Evolutionary conservation across 2,888 invertebrate species (phyloP).

Genomic region (Druceiella hillmani): DNA sequence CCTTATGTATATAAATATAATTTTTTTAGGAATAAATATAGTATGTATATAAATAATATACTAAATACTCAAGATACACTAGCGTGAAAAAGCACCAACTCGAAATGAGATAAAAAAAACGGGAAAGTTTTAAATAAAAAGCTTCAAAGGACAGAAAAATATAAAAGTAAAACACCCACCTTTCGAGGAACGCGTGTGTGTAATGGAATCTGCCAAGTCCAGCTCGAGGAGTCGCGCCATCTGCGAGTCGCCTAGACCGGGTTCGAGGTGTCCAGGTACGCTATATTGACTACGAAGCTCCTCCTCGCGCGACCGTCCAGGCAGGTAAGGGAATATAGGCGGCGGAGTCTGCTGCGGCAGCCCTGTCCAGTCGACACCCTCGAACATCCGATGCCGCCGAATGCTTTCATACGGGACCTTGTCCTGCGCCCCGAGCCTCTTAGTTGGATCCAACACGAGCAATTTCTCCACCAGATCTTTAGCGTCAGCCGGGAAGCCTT

Average conservation of each 20-base stretch:
- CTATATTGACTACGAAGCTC: constrained; percentile 60
- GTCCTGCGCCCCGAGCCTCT: constrained; percentile 80
- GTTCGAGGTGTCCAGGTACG: constrained; percentile 74
- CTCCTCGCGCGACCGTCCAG: constrained; percentile 64
- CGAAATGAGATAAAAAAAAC: too few relatives aligned
- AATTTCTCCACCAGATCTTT: constrained; percentile 83
- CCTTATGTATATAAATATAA: too few relatives aligned
- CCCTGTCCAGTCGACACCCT: constrained; percentile 75
- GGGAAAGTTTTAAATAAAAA: too few relatives aligned
- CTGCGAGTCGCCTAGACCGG: constrained; percentile 81
- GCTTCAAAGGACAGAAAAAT: too few relatives aligned
- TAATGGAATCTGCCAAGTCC: constrained; percentile 54
- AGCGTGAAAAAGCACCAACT: too few relatives aligned
- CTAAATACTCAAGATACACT: too few relatives aligned
- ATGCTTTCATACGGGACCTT: constrained; percentile 70
- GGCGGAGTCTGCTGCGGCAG: constrained; percentile 77
- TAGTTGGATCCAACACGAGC: constrained; percentile 72
- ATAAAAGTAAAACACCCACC: too few relatives aligned
- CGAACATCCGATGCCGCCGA: constrained; percentile 82
- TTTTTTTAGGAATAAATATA: too few relatives aligned
- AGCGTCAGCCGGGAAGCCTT: constrained; percentile 82
- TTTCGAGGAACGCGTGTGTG: constrained; percentile 41
- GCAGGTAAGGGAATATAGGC: constrained; percentile 73
- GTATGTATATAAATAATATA: too few relatives aligned
- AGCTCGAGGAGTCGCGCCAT: constrained; percentile 70